Evolutionary conservation across 2,113 vertebrate genomes (phyloP), one percentile per base, ranked within the genome.

Genomic region (Catharus minimus): DNA sequence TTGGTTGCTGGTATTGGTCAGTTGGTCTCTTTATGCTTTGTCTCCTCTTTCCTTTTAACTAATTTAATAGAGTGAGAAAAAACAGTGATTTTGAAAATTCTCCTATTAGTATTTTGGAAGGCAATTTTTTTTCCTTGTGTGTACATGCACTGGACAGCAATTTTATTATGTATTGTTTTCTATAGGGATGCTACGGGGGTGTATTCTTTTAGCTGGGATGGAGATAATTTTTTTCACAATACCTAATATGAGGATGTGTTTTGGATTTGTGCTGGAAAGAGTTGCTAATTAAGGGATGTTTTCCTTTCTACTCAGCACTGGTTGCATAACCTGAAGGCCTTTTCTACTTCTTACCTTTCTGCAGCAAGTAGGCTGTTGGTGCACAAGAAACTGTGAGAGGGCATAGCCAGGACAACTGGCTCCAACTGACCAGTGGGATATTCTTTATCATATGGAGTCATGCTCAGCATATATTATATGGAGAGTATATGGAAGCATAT

Each of bases 171-270:
- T 36, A 0, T n/a, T 66, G 4, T 47, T 84, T 95, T 84, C n/a
- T 4, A 6, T n/a, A 7, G 5, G n/a, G 10, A 0, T 88, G 30
- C 11, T 53, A 26, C 1, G 41, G 18, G 8, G 10, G 17, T 43
- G 13, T 60, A 33, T 49, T 30, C 5, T 28, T 73, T 49, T 21
- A 57, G 26, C 26, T 49, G 26, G 9, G 4, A 21, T 4, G 33
- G 8, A 53, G 26, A 32, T 9, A 12, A 11, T 49, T 67, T 43
- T 38, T 9, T 38, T 67, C 15, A 22, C 4, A 36, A 26, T 36
- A n/a, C 10, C 33, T 49, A 21, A 9, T 47, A n/a, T 4, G 27
- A 22, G 17, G 5, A 26, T n/a, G 7, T 43, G 36, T 13, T 79
- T 79, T 36, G 33, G 7, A 43, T 67, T 73, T 12, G 2, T 67